phyloP scores from a whole-genome alignment of 2,888 invertebrate species.

The Chymomyza caudatula region DNA sequence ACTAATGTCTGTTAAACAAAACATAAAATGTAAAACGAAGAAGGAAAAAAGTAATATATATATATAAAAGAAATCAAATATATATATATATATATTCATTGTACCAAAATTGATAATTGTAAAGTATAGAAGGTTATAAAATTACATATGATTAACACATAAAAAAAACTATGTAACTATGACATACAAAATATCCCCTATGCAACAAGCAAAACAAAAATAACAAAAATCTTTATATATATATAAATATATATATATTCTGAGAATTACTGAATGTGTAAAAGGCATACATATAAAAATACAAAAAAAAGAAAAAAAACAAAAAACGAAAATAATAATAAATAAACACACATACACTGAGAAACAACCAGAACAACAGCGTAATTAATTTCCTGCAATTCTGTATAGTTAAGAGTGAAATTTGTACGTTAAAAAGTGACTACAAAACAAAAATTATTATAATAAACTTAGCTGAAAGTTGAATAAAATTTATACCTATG shows the following conservation, averaged over 20 bases:
- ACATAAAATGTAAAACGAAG: slow-evolving; percentile 19
- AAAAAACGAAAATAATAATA: slow-evolving; percentile 18
- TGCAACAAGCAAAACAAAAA: slow-evolving; percentile 42
- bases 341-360: slow-evolving; percentile 44
- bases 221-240: slow-evolving; percentile 35
- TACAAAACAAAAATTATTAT: slow-evolving; percentile 30
- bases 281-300: slow-evolving; percentile 38
- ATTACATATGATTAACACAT: slow-evolving; percentile 57
- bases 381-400: slow-evolving; percentile 40
- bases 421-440: slow-evolving; percentile 25
- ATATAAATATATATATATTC: slow-evolving; percentile 17
- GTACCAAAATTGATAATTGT: slow-evolving; percentile 67
- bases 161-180: slow-evolving; percentile 54
- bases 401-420: slow-evolving; percentile 45
- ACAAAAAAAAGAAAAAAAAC: slow-evolving; percentile 27
- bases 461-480: slow-evolving; percentile 32
- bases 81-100: slow-evolving; percentile 59
- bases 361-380: slow-evolving; percentile 33
- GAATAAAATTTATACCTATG: slow-evolving; percentile 17
- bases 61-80: slow-evolving; percentile 25
- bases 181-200: slow-evolving; percentile 57
- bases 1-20: slow-evolving; percentile 54
- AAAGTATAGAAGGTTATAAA: slow-evolving; percentile 54
- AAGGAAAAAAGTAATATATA: slow-evolving; percentile 30
- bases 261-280: slow-evolving; percentile 37